Percentiles rank a stretch among this genome's conserved stretches.
Evolutionary conservation across 2,797 vertebrate genomes (phyloP).

Genomic region (Myripristis jacobus): DNA sequence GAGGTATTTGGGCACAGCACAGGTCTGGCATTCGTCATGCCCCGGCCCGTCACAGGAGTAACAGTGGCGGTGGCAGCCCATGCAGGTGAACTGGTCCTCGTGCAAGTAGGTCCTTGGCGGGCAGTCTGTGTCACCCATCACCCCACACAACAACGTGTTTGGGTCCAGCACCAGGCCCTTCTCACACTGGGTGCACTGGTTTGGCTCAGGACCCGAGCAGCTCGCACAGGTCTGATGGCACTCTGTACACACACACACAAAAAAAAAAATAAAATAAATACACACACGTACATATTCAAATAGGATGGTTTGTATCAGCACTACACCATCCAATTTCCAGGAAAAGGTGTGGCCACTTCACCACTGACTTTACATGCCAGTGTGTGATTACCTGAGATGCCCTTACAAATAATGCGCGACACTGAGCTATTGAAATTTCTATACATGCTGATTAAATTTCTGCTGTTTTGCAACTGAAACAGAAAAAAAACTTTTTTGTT

Average conservation of each 20-base stretch:
- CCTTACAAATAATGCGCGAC: no score
- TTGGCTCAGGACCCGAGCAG: slow-evolving; percentile 80
- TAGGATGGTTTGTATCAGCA: no score
- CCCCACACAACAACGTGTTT: slow-evolving; percentile 79
- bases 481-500: no score
- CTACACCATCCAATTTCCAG: no score
- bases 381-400: no score
- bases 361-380: no score
- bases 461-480: no score
- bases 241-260: slow-evolving; percentile 75
- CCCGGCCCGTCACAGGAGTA: slow-evolving; percentile 80
- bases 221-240: slow-evolving; percentile 85
- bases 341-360: no score
- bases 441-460: no score
- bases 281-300: background rate
- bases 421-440: no score
- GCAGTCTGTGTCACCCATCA: slow-evolving; percentile 80
- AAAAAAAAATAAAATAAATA: no score
- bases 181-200: slow-evolving; percentile 84
- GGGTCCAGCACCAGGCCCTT: slow-evolving; percentile 83
- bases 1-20: slow-evolving; percentile 77
- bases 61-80: slow-evolving; percentile 79
- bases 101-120: slow-evolving; percentile 82
- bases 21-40: slow-evolving; percentile 78
- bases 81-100: slow-evolving; percentile 84